Evolutionary conservation across 2,888 invertebrate species (phyloP), one percentile per base, ranked within the genome.

Genomic region (Cordilura impudica): DNA sequence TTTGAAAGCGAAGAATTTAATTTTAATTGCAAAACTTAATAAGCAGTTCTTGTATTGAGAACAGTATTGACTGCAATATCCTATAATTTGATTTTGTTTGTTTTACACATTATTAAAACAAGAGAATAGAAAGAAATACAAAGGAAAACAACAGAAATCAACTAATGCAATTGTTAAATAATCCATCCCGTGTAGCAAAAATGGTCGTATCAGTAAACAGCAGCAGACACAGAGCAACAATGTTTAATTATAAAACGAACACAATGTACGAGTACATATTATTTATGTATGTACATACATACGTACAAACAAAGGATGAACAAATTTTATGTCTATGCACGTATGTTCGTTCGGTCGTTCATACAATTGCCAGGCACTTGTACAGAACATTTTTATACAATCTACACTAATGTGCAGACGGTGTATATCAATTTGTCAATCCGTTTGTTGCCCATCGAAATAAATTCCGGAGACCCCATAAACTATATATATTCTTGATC

Each of bases 1-100:
- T n/a, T 39, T n/a, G 6, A 39, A n/a, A n/a, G n/a, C n/a, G 4
- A 39, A 39, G n/a, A 39, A 39, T 12, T 39, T n/a, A 39, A 39
- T 39, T 39, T n/a, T 39, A n/a, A 8, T 39, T n/a, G 35, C 35
- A 39, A 39, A 39, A 39, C 35, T n/a, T 39, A 39, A n/a, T 39
- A 39, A 4, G n/a, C 35, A 39, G 12, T 39, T 39, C 35, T 39
- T 4, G 35, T 39, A n/a, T 39, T 39, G 35, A n/a, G n/a, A 39
- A 39, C 5, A n/a, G 4, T n/a, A 39, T 39, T 39, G n/a, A n/a
- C 35, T 39, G 12, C n/a, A n/a, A 39, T 39, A 39, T 39, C n/a
- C 35, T 35, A 35, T 49, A 63, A 63, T 63, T 63, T 63, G 49
- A 63, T 63, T 63, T 49, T 63, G 51, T 63, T 63, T 63, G 31